Base-by-base conservation (phyloP, 2,888 invertebrate species). In the Xylocampa areola region DNA sequence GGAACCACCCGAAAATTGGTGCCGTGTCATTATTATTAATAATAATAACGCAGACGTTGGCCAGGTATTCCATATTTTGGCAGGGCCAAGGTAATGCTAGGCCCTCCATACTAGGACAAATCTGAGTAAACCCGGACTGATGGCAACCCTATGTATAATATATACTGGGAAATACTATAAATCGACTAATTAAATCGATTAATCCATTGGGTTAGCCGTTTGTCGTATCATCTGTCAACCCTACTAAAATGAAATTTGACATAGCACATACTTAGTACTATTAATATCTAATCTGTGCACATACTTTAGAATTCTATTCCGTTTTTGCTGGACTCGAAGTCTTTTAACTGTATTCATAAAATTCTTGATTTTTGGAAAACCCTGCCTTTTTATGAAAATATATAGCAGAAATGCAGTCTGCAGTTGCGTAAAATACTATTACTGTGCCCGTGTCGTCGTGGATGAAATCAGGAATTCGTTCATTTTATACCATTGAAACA, bases 401-500 rank as follows among this genome's bases (percentile, higher is more conserved):
- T 2, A 39, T 21, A 29, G n/a, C 13, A 33, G 14, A 7, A 39
- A 37, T 16, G n/a, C 6, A 32, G 11, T 27, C 16, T 21, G 25
- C 7, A 5, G 11, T 37, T 32, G 37, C 37, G 45, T 44, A 33
- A 33, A 51, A 29, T 61, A 41, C 11, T 32, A n/a, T 50, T 16
- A 13, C 11, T n/a, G 48, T 5, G 39, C 17, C 36, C 23, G 23
- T 39, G 16, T 36, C 27, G 47, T 37, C 39, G 59, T 54, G 30
- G 13, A 55, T 35, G 25, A 51, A 49, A 40, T 44, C 51, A 53
- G 55, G 62, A 70, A 62, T 43, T 66, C 53, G 32, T 62, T 65
- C 49, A 57, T 72, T 59, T 68, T 49, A 68, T 58, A 52, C 65
- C 44, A 55, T 66, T 74, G 71, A 80, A 82, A 79, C 81, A 80